Percentiles rank a stretch among this genome's conserved stretches.
phyloP scores from a whole-genome alignment of 2,888 invertebrate species.

The Eupeodes latifasciatus region DNA sequence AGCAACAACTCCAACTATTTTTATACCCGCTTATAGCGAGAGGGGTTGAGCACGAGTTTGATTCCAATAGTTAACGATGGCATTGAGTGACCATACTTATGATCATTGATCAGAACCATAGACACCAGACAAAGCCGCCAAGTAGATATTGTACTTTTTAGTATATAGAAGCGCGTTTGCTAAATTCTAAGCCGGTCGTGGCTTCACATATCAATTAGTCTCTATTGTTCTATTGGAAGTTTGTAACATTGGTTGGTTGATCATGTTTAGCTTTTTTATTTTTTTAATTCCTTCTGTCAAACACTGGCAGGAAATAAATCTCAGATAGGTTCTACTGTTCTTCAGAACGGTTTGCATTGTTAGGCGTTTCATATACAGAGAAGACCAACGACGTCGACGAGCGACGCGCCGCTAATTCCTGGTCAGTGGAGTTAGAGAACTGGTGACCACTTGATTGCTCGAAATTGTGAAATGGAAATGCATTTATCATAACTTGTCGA shows the following conservation, averaged over 20 bases:
- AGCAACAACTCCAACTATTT: not conserved
- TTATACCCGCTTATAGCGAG: not conserved
- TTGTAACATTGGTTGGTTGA: constrained; percentile 62
- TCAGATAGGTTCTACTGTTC: constrained; percentile 44
- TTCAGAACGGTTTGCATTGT: constrained; percentile 52
- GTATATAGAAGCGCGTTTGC: constrained; percentile 58
- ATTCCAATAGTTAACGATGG: constrained; percentile 54
- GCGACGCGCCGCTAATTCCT: constrained; percentile 16
- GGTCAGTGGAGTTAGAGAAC: constrained; percentile 18
- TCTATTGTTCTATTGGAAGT: constrained; percentile 67
- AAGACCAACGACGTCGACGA: constrained; percentile 3
- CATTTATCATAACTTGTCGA: not conserved
- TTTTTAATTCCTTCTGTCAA: constrained; percentile 41
- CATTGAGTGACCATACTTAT: constrained; percentile 73
- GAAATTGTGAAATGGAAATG: not conserved
- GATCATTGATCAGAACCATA: constrained; percentile 45
- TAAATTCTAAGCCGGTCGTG: constrained; percentile 72
- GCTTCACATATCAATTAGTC: constrained; percentile 72
- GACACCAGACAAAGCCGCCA: constrained; percentile 64
- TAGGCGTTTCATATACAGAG: constrained; percentile 43
- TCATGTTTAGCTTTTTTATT: constrained; percentile 27
- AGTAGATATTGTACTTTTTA: constrained; percentile 66
- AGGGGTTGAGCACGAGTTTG: constrained; percentile 23
- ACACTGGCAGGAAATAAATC: constrained; percentile 71
- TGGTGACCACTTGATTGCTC: not conserved